These are phyloP conservation scores for Ameiurus melas DNA, from an alignment of 2,113 vertebrate genomes.

Conservation along the genomic window DNA sequence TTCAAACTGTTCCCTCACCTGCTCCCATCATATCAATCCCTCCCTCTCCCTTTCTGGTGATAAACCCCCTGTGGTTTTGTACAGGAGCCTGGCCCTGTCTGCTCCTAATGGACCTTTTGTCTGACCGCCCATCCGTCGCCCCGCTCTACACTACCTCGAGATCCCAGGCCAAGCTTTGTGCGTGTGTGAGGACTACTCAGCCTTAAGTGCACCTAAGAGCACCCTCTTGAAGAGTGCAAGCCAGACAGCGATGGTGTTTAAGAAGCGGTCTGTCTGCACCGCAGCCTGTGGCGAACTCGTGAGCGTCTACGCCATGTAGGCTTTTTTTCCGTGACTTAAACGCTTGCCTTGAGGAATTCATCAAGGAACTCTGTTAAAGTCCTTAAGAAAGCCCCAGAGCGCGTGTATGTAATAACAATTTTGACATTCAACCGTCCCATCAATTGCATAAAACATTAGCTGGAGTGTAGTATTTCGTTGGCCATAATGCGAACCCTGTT, in stretches of 20 bases:
- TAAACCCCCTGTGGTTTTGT: conserved; percentile 32
- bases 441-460: conserved; percentile 7
- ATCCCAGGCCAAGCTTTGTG: conserved; percentile 21
- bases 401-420: conserved; percentile 27
- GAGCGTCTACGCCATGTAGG: conserved; percentile 13
- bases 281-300: conserved; percentile 25
- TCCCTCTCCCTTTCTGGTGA: conserved; percentile 33
- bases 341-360: conserved; percentile 20
- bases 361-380: conserved; percentile 25
- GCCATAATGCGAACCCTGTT: neutral
- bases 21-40: conserved; percentile 37
- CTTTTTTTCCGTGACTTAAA: conserved; percentile 29
- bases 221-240: conserved; percentile 50
- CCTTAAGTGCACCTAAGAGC: conserved; percentile 56
- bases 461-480: conserved; percentile 1
- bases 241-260: conserved; percentile 50
- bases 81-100: conserved; percentile 48
- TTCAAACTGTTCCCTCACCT: conserved; percentile 33
- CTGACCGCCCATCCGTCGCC: conserved; percentile 42
- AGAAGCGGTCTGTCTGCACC: conserved; percentile 47
- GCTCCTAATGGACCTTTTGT: conserved; percentile 51
- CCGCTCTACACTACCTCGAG: conserved; percentile 39
- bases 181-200: conserved; percentile 46
- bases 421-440: neutral
- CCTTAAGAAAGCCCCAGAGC: conserved; percentile 20